These are phyloP conservation scores for Pycnonotus jocosus DNA, from an alignment of 2,113 vertebrate genomes.

Conservation along the genomic window DNA sequence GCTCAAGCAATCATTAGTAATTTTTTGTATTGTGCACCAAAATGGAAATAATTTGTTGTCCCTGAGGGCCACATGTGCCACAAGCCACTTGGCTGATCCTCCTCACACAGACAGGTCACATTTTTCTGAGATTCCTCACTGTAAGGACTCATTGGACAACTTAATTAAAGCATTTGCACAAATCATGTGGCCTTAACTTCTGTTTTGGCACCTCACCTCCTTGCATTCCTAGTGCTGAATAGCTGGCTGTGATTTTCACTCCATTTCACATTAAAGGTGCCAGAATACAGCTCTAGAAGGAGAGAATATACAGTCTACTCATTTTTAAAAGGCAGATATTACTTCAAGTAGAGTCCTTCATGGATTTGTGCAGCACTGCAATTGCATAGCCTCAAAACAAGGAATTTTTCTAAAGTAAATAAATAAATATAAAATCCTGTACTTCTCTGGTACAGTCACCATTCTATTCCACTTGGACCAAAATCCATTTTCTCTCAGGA, in stretches of 20 bases:
- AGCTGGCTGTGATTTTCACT: neutral
- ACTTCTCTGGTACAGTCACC: neutral
- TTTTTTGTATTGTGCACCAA: neutral
- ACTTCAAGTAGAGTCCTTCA: neutral
- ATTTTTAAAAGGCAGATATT: neutral
- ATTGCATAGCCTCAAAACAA: neutral
- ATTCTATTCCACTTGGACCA: neutral
- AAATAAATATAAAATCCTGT: neutral
- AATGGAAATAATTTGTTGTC: neutral
- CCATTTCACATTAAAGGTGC: neutral
- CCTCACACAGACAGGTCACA: rapidly evolving
- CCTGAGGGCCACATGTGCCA: neutral
- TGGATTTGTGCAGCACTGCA: neutral
- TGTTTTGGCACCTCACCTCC: neutral
- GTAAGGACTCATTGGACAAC: neutral
- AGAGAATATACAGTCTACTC: neutral
- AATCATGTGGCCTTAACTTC: neutral
- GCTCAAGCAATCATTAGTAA: neutral
- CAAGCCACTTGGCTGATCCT: neutral
- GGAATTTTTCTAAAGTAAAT: neutral
- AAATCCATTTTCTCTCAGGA: neutral
- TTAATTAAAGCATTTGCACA: neutral
- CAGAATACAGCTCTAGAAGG: neutral
- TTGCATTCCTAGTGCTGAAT: neutral
- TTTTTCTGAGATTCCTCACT: neutral